phyloP scores from a whole-genome alignment of 2,797 vertebrate species.

The Picus viridis region DNA sequence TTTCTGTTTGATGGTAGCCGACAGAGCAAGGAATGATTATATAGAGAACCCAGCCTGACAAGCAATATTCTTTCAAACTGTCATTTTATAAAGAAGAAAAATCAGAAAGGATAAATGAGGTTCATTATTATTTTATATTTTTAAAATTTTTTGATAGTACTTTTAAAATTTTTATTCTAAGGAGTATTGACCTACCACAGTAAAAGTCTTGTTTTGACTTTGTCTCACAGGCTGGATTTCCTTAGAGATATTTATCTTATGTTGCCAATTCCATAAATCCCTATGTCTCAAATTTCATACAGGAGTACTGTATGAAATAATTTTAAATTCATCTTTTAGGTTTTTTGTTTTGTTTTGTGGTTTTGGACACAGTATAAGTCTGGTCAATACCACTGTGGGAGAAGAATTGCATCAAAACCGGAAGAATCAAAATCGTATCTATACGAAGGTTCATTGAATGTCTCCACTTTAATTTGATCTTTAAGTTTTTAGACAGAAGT shows the following conservation, averaged over 20 bases:
- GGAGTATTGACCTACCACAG: background rate
- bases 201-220: background rate
- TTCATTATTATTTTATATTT: background rate
- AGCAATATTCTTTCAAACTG: background rate
- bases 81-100: background rate
- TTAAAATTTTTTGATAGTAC: background rate
- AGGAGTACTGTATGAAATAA: background rate
- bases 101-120: background rate
- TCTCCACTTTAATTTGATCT: background rate
- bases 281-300: background rate
- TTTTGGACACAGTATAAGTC: background rate
- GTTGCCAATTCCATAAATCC: background rate
- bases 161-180: background rate
- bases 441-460: background rate
- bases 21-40: background rate
- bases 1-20: background rate
- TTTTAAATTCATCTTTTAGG: background rate
- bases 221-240: background rate
- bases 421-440: background rate
- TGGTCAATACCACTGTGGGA: background rate
- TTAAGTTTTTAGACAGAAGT: background rate
- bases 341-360: no score
- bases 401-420: background rate
- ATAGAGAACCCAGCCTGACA: background rate
- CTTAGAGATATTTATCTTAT: background rate